Evolutionary conservation across 2,888 invertebrate genomes (phyloP).

Genomic region (Resseliella maxima): DNA sequence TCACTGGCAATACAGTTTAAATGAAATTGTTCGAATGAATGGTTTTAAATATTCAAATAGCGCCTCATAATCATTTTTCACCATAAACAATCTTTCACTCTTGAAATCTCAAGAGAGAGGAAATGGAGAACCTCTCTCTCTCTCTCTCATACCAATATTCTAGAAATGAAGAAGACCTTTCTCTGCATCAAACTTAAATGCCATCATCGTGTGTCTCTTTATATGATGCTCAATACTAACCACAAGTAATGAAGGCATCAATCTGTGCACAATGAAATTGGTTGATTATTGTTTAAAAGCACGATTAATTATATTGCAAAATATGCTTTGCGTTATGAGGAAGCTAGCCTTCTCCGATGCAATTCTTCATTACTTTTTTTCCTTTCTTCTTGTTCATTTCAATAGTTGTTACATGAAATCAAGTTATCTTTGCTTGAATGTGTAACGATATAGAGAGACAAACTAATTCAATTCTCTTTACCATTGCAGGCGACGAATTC

Average conservation of each 20-base stretch:
- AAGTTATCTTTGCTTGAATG: neutral
- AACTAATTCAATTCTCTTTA: slow-evolving; percentile 17
- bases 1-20: neutral
- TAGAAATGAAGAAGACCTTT: too few relatives aligned
- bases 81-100: slow-evolving; percentile 19
- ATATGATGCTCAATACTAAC: neutral
- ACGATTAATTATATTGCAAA: neutral
- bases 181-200: neutral
- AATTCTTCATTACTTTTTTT: neutral
- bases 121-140: too few relatives aligned
- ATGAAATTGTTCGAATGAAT: slow-evolving; percentile 33
- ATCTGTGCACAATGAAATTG: neutral
- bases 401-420: too few relatives aligned
- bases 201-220: neutral
- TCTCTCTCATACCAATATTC: too few relatives aligned
- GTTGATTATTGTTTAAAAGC: slow-evolving; percentile 5
- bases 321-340: slow-evolving; percentile 17
- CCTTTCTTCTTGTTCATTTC: neutral
- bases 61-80: slow-evolving; percentile 49
- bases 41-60: slow-evolving; percentile 7
- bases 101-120: neutral
- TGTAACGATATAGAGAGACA: neutral
- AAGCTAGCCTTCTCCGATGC: neutral
- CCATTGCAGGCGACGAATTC: slow-evolving; percentile 41
- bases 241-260: neutral